Base-by-base conservation (phyloP, 2,797 vertebrate species). In the Parotocinclus haroldoi region DNA sequence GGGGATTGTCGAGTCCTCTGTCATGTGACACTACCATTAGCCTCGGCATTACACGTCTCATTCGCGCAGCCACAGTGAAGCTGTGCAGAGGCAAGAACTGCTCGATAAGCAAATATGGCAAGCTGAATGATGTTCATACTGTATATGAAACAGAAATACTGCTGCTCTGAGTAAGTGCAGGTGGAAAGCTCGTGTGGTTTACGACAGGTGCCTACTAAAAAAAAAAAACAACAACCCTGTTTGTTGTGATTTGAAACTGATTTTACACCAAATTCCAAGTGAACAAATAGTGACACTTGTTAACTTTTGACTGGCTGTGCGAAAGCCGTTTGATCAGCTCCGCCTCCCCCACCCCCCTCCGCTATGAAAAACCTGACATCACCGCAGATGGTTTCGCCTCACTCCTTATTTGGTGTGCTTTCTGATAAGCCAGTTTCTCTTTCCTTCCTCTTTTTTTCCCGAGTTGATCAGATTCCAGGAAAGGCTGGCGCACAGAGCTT, bases 361-460 rank as follows among this genome's bases (percentile, higher is more conserved):
- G n/a, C n/a, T n/a, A n/a, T n/a, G n/a, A 40, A 9, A 72, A 74
- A 75, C 76, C 75, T 76, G 81, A 77, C 73, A 81, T 85, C 84
- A 86, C 80, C 77, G 81, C 76, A 40, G 77, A 77, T 70, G 86
- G 88, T 89, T 88, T 92, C 87, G 69, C 84, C 86, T 78, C 70
- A 57, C 49, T 78, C 89, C 87, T 84, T 88, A 86, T 89, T 87
- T 83, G 88, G 85, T 77, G 66, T 46, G 64, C 81, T 86, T 87
- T 85, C 82, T 85, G 89, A 91, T 92, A 88, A 90, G 87, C 83
- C 82, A 85, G 86, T 87, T 89, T 83, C 83, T 80, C 81, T 86
- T 88, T 83, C 85, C 85, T 83, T 80, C 82, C 64, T 62, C 62
- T 58, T 68, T 64, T 55, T 64, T 68, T 68, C 62, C n/a, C n/a